Evolutionary conservation across 2,113 vertebrate species (phyloP).

Genomic region (Platysteira castanea): DNA sequence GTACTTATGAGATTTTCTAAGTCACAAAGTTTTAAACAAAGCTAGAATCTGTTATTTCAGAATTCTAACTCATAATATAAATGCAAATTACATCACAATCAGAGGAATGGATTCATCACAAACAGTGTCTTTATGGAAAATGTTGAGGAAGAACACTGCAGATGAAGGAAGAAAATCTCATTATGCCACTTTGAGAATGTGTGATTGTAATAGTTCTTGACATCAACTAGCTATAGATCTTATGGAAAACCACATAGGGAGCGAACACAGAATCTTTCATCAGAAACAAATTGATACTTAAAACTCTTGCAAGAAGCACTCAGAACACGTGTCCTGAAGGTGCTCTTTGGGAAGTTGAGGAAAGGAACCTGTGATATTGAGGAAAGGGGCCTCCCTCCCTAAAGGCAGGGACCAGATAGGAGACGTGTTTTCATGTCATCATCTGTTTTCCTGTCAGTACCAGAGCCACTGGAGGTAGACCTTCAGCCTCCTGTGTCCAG

Average conservation of each 20-base stretch:
- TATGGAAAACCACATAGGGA: not conserved
- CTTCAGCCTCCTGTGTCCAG: not conserved
- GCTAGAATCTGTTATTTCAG: not conserved
- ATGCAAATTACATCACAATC: slow-evolving; percentile 35
- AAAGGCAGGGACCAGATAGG: not conserved
- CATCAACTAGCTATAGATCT: not conserved
- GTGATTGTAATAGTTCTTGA: slow-evolving; percentile 33
- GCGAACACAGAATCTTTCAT: not conserved
- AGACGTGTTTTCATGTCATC: rapidly evolving
- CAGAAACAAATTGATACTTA: not conserved
- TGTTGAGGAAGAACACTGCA: not conserved
- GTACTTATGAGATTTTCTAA: not conserved
- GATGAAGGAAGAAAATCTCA: slow-evolving; percentile 31
- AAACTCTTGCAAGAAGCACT: not conserved
- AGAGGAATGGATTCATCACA: slow-evolving; percentile 26
- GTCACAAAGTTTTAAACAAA: slow-evolving; percentile 6
- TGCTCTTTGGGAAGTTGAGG: not conserved
- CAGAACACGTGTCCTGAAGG: not conserved
- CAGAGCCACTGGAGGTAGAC: not conserved
- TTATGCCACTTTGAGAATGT: not conserved
- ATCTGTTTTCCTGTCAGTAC: not conserved
- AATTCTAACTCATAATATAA: not conserved
- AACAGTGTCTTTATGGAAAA: slow-evolving; percentile 13
- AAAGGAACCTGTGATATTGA: not conserved
- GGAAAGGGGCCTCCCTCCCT: too few relatives aligned